A percentile compares a stretch with the other conserved stretches of the same genome.
Evolutionary conservation across 2,113 vertebrate genomes (phyloP).

Genomic region (Microcebus tavaratra): DNA sequence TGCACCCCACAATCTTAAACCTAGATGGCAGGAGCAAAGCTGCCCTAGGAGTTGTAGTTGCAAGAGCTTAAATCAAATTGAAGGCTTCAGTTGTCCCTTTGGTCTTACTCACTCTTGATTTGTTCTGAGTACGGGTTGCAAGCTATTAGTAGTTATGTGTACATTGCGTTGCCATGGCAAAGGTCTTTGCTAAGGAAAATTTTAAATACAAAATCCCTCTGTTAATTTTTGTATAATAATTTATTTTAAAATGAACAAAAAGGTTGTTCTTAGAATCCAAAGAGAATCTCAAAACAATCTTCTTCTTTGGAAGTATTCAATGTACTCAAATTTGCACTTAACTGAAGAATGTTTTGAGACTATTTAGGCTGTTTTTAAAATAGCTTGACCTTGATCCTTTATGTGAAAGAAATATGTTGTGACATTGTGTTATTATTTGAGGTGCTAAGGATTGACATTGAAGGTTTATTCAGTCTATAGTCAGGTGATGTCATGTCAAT

Average conservation of each 20-base stretch:
- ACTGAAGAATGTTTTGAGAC: slow-evolving; percentile 9
- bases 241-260: slow-evolving; percentile 51
- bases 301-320: not conserved
- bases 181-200: slow-evolving; percentile 16
- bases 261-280: slow-evolving; percentile 1
- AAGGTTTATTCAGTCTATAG: slow-evolving; percentile 27
- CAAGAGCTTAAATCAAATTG: not conserved
- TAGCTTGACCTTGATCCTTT: slow-evolving; percentile 4
- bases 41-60: not conserved
- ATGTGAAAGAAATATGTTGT: not conserved
- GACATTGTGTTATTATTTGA: not conserved
- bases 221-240: not conserved
- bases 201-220: not conserved
- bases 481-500: not conserved
- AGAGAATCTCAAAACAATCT: slow-evolving; percentile 12
- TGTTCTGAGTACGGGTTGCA: slow-evolving; percentile 3
- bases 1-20: not conserved
- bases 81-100: not conserved
- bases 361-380: slow-evolving; percentile 28
- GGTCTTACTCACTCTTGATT: not conserved
- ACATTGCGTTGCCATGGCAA: not conserved
- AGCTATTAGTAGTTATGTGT: not conserved
- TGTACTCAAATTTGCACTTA: slow-evolving; percentile 15
- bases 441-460: not conserved
- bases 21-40: not conserved